phyloP scores from a whole-genome alignment of 30 jellyfish, hydroid and myxozoan species.

The Nemopilema nomurai region DNA sequence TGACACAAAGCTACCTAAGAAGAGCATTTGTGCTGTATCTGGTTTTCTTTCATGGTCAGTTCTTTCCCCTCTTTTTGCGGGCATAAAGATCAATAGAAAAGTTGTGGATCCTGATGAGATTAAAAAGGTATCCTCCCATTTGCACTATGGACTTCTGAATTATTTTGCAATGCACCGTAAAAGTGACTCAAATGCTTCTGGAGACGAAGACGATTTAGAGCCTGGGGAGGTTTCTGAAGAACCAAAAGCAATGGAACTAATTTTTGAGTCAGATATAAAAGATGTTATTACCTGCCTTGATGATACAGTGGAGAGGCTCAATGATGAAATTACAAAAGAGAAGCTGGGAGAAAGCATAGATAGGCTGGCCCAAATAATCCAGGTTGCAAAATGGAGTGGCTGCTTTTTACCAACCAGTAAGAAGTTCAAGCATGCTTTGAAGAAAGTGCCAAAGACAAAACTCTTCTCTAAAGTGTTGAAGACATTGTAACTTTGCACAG shows the following conservation, averaged over 20 bases:
- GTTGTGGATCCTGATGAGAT: constrained; percentile 34
- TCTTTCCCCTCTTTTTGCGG: constrained; percentile 67
- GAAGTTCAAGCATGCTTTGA: constrained; percentile 53
- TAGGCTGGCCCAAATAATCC: constrained; percentile 71
- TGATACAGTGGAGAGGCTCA: constrained; percentile 45
- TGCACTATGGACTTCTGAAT: constrained; percentile 71
- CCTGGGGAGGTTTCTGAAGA: constrained; percentile 93
- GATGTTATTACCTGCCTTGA: constrained; percentile 46
- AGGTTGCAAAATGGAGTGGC: constrained; percentile 84
- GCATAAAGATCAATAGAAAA: constrained; percentile 24
- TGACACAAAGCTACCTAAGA: constrained; percentile 16
- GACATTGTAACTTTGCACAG: constrained; percentile 34
- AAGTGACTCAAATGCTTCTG: constrained; percentile 41
- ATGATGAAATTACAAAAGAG: constrained; percentile 51
- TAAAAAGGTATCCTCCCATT: constrained; percentile 49
- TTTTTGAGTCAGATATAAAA: constrained; percentile 45
- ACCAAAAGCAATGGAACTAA: constrained; percentile 38
- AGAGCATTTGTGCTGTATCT: constrained; percentile 37
- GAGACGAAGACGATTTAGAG: constrained; percentile 81
- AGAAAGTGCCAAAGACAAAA: constrained; percentile 63
- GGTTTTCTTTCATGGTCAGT: constrained; percentile 73
- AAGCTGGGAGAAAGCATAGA: constrained; percentile 69
- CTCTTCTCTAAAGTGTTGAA: constrained; percentile 55
- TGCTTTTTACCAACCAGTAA: constrained; percentile 57
- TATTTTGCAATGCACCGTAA: constrained; percentile 59